Conservation (phyloP, 2,888 invertebrate genomes). For the Phasia obesa region DNA sequence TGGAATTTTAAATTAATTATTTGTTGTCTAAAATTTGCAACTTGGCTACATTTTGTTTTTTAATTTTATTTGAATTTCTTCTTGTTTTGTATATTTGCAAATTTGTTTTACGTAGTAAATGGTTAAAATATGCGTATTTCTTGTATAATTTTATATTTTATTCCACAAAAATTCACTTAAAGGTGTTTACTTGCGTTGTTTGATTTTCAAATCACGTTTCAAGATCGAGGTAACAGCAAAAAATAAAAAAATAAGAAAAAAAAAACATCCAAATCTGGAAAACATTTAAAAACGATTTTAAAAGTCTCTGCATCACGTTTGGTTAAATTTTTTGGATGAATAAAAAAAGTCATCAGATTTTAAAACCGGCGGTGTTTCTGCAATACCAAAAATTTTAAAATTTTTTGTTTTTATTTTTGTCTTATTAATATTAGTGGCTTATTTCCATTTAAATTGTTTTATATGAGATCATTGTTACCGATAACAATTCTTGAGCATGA, state of each 20-base stretch:
- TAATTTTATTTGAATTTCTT: slow-evolving; percentile 15
- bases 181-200: slow-evolving; percentile 58
- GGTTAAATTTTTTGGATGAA: slow-evolving; percentile 54
- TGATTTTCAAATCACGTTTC: slow-evolving; percentile 78
- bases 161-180: slow-evolving; percentile 25
- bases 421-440: slow-evolving; percentile 19
- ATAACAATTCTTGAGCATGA: slow-evolving; percentile 1
- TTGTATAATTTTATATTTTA: slow-evolving; percentile 24
- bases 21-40: slow-evolving; percentile 45
- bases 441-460: slow-evolving; percentile 59
- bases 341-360: slow-evolving; percentile 38
- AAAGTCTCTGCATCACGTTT: slow-evolving; percentile 64
- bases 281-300: slow-evolving; percentile 9
- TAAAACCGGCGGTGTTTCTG: slow-evolving; percentile 48
- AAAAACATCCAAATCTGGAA: slow-evolving; percentile 41
- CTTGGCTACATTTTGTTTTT: slow-evolving; percentile 36
- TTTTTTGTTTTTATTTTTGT: slow-evolving; percentile 6
- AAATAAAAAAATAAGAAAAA: slow-evolving; percentile 29
- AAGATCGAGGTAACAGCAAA: slow-evolving; percentile 79
- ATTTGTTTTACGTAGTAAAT: slow-evolving; percentile 39
- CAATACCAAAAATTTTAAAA: slow-evolving; percentile 11
- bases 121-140: slow-evolving; percentile 57
- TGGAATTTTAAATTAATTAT: slow-evolving; percentile 46
- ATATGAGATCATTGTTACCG: slow-evolving; percentile 33
- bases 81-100: slow-evolving; percentile 41